Evolutionary conservation across 2,113 vertebrate genomes (phyloP), one percentile per base, ranked within the genome.

Genomic region (Neofelis nebulosa): DNA sequence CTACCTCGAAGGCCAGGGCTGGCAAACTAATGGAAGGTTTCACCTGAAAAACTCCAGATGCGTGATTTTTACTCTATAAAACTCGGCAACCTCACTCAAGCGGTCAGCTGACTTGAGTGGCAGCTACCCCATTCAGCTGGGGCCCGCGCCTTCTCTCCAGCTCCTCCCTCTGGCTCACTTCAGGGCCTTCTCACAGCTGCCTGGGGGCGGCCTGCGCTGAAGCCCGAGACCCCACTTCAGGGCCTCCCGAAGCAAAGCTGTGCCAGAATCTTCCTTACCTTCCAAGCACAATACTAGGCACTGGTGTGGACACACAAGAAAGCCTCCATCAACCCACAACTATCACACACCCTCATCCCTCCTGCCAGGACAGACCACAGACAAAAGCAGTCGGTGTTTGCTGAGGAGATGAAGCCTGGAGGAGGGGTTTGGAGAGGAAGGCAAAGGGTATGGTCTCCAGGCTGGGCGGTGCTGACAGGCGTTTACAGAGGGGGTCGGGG

Each of bases 401-500:
- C 3, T 13, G 78, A 41, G 13, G 18, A 31, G 7, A 18, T 4
- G 2, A 29, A 19, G 69, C 11, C 31, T 33, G 7, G 0, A 21
- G 45, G 15, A 25, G 15, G 63, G 69, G 45, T 14, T 11, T 10
- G 13, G 36, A 36, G 65, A 83, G 36, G 2, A 33, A 38, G 19
- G 13, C 1, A 3, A 33, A n/a, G 15, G 38, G 1, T 13, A 3
- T 1, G 69, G 80, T 50, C 63, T 80, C 50, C 8, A 29, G 74
- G 45, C 19, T 78, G 69, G 71, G 31, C 2, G 2, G 23, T 36
- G 63, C 18, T 36, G 65, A 33, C 0, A 27, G 48, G 16, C 33
- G 7, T 2, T 3, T 6, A 11, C 8, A 21, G 3, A 16, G 27
- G 19, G 29, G 36, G 31, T 23, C 12, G 45, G 7, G 1, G 7